Conservation (phyloP, 2,113 vertebrate species). For the Electrona antarctica region DNA sequence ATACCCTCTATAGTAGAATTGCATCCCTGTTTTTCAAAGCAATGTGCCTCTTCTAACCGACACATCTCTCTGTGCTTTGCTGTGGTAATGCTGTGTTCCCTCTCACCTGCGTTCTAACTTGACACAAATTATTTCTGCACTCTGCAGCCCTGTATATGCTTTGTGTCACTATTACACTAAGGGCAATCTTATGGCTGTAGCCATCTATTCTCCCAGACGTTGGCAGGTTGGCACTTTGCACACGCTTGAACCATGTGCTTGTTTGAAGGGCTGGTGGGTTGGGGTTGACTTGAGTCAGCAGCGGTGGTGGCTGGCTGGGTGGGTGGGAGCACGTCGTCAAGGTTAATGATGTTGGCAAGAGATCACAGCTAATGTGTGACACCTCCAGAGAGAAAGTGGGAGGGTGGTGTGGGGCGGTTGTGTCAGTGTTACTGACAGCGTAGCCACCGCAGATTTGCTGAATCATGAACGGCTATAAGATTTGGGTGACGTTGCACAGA, state of each 20-base stretch:
- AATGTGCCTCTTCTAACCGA: neutral
- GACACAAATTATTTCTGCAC: constrained; percentile 7
- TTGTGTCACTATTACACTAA: neutral
- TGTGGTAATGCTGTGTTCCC: constrained; percentile 7
- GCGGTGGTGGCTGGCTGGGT: constrained; percentile 17
- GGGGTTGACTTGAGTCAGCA: constrained; percentile 51
- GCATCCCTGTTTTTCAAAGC: neutral
- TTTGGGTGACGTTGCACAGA: constrained; percentile 36
- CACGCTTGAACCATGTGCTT: neutral
- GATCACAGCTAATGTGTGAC: constrained; percentile 44
- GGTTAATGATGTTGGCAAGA: constrained; percentile 51
- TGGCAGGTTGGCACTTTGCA: neutral
- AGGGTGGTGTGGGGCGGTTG: neutral
- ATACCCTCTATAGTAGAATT: no score
- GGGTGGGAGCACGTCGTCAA: constrained; percentile 20
- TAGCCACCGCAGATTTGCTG: constrained; percentile 34
- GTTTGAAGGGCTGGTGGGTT: neutral
- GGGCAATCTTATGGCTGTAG: neutral
- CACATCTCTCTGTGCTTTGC: neutral
- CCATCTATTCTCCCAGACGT: constrained; percentile 10
- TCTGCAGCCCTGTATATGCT: constrained; percentile 7
- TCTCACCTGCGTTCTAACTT: constrained; percentile 15
- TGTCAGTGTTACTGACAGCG: neutral
- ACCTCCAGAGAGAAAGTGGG: neutral
- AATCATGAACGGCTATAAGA: constrained; percentile 46